Evolutionary conservation across 2,888 invertebrate genomes (phyloP).

Genomic region (Hoplodrina blanda): DNA sequence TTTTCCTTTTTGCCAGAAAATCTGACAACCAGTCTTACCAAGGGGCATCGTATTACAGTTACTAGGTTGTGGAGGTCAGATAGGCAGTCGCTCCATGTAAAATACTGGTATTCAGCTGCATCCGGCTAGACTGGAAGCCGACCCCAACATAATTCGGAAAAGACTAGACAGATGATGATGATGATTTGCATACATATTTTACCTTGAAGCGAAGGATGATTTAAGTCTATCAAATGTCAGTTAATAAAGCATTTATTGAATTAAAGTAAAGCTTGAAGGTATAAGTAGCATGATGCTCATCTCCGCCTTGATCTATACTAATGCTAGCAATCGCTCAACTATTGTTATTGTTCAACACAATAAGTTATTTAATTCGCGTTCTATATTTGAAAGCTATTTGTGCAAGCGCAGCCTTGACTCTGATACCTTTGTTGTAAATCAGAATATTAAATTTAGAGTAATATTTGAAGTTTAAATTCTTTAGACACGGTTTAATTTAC

Average conservation of each 20-base stretch:
- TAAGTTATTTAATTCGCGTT: conserved; percentile 69
- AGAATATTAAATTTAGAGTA: not conserved
- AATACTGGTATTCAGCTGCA: too few relatives aligned
- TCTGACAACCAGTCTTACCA: too few relatives aligned
- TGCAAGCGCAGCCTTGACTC: conserved; percentile 67
- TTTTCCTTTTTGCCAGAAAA: too few relatives aligned
- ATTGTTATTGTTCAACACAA: conserved; percentile 71
- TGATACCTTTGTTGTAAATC: conserved; percentile 15
- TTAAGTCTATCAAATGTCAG: conserved; percentile 33
- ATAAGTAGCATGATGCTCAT: conserved; percentile 42
- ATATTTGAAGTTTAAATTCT: too few relatives aligned
- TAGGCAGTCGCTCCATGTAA: too few relatives aligned
- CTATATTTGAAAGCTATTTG: conserved; percentile 70
- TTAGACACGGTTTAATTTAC: too few relatives aligned
- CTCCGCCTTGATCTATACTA: conserved; percentile 63
- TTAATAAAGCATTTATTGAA: conserved; percentile 34
- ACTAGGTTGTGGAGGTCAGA: too few relatives aligned
- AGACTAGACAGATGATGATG: too few relatives aligned
- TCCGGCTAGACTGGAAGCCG: too few relatives aligned
- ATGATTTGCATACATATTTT: conserved; percentile 10
- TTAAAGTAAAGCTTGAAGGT: conserved; percentile 29
- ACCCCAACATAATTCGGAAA: too few relatives aligned
- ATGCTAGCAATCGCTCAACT: conserved; percentile 48
- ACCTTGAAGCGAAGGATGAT: conserved; percentile 33
- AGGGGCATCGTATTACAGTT: too few relatives aligned